Conservation (phyloP, 2,888 invertebrate species). For the Venusia cambrica region DNA sequence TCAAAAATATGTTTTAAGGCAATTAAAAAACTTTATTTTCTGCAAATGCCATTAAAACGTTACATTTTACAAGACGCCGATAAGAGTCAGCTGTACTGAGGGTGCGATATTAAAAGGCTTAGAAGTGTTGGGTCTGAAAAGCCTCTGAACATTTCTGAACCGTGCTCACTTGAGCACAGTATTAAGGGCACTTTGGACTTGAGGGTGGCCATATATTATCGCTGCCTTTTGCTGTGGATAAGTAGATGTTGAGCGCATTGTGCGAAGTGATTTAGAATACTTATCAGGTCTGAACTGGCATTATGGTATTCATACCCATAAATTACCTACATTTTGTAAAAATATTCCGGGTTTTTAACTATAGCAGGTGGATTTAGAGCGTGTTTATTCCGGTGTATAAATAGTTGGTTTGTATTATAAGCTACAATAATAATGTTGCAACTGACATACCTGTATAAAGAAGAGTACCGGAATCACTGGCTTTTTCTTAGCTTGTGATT, state of each 20-base stretch:
- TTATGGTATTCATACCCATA: no score
- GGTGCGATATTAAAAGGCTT: slow-evolving; percentile 78
- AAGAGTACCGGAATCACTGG: no score
- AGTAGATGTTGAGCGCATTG: slow-evolving; percentile 7
- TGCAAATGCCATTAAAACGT: slow-evolving; percentile 61
- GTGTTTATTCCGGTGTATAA: no score
- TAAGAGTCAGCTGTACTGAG: slow-evolving; percentile 53
- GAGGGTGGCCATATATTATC: slow-evolving; percentile 70
- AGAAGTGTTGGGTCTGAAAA: slow-evolving; percentile 76
- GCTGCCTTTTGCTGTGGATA: slow-evolving; percentile 48
- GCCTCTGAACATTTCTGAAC: slow-evolving; percentile 73
- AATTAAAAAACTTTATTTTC: slow-evolving; percentile 3
- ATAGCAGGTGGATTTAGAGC: no score
- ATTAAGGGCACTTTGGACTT: slow-evolving; percentile 76
- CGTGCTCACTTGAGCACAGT: slow-evolving; percentile 77
- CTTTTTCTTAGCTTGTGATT: no score
- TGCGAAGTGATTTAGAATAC: neutral
- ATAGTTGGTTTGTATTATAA: no score
- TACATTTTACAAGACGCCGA: slow-evolving; percentile 53
- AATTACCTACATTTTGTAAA: no score
- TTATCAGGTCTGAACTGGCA: no score
- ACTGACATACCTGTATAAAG: no score
- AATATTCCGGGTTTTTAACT: no score
- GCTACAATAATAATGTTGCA: no score
- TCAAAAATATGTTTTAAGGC: no score